Evolutionary conservation across 1,140 invertebrate species (phyloP).

Genomic region (Apocrypta bakeri): DNA sequence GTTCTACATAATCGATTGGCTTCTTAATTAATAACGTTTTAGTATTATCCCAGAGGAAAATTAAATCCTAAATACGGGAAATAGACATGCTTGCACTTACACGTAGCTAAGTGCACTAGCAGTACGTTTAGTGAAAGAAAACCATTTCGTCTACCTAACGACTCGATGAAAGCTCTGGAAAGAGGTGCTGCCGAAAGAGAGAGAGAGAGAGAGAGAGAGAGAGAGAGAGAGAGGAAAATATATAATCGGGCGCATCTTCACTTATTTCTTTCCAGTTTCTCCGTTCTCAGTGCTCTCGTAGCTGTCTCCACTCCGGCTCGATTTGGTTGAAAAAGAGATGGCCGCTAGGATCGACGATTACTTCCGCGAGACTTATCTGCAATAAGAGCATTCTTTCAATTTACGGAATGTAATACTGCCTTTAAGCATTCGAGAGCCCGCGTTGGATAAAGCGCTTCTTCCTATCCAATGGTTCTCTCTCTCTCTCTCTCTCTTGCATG

Average conservation of each 20-base stretch:
- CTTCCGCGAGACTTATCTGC: slow-evolving; percentile 47
- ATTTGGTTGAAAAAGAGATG: slow-evolving; percentile 39
- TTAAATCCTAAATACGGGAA: slow-evolving; percentile 35
- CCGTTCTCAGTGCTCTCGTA: not conserved
- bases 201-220: not conserved
- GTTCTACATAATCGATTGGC: not conserved
- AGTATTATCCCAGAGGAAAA: slow-evolving; percentile 10
- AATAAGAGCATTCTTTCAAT: slow-evolving; percentile 52
- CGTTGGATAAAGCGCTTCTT: slow-evolving; percentile 41
- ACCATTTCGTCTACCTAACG: slow-evolving; percentile 4
- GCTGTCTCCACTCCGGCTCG: not conserved
- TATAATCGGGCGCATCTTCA: slow-evolving; percentile 39
- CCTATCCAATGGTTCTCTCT: not conserved
- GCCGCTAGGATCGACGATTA: slow-evolving; percentile 31
- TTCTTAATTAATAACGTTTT: slow-evolving; percentile 50
- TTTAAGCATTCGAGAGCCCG: slow-evolving; percentile 51
- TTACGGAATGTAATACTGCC: slow-evolving; percentile 48
- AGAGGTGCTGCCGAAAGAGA: not conserved
- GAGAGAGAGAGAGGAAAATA: not conserved
- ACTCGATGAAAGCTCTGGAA: slow-evolving; percentile 7
- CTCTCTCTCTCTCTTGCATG: slow-evolving; percentile 10
- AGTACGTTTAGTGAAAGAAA: not conserved
- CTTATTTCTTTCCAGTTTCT: slow-evolving; percentile 14
- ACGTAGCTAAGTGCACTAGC: not conserved
- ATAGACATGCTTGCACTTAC: slow-evolving; percentile 9